A percentile compares a stretch with the other conserved stretches of the same genome.
Conservation (phyloP, 2,113 vertebrate genomes). For the Phainopepla nitens region DNA sequence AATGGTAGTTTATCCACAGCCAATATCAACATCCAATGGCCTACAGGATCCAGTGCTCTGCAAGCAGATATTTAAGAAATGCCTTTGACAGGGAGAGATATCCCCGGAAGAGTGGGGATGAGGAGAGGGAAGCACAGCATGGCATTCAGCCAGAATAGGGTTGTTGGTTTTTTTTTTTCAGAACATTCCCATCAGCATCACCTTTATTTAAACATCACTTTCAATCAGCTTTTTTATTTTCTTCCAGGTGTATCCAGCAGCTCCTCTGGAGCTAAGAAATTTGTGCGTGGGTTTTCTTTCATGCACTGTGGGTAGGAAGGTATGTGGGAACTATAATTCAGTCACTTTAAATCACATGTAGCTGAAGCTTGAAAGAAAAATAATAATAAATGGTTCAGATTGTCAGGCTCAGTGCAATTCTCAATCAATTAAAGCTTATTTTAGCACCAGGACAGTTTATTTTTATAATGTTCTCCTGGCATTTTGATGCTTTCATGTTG, state of each 20-base stretch:
- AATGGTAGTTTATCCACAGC: not conserved
- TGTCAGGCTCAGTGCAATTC: constrained; percentile 31
- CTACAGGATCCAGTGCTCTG: not conserved
- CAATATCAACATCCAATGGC: not conserved
- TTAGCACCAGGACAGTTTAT: constrained; percentile 35
- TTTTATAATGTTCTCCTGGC: constrained; percentile 28
- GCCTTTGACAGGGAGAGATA: not conserved
- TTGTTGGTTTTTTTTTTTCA: not conserved
- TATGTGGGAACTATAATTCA: constrained; percentile 39
- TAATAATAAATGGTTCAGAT: constrained; percentile 34
- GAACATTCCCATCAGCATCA: not conserved
- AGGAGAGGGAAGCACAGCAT: not conserved
- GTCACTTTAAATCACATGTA: constrained; percentile 43
- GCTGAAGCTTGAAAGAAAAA: constrained; percentile 47
- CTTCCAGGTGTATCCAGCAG: constrained; percentile 13
- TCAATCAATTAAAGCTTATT: constrained; percentile 63
- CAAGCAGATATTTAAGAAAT: not conserved
- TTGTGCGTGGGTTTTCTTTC: not conserved
- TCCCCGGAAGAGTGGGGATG: not conserved
- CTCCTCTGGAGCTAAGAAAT: not conserved
- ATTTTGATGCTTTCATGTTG: constrained; percentile 22
- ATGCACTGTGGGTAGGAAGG: not conserved
- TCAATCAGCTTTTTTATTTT: not conserved
- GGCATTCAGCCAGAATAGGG: not conserved
- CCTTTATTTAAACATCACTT: not conserved